phyloP scores from a whole-genome alignment of 2,797 vertebrate genomes.

The Tauraco hartlaubi region DNA sequence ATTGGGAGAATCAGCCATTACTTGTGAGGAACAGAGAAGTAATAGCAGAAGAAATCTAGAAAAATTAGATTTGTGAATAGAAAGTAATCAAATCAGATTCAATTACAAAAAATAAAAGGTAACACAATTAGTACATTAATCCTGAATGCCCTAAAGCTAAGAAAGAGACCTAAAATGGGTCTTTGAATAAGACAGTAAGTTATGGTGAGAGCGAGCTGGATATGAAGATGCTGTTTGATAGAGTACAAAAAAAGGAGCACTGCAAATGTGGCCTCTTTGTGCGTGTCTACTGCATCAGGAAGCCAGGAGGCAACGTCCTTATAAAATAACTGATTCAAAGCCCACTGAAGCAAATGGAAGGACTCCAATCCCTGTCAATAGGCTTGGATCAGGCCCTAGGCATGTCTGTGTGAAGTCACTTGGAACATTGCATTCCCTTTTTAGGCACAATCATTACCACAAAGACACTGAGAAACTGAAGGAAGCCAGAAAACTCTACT shows the following conservation, averaged over 20 bases:
- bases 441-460: slow-evolving; percentile 62
- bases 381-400: slow-evolving; percentile 68
- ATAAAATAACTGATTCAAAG: slow-evolving; percentile 65
- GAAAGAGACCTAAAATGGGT: neutral
- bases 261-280: slow-evolving; percentile 53
- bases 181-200: neutral
- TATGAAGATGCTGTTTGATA: neutral
- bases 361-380: slow-evolving; percentile 63
- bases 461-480: slow-evolving; percentile 58
- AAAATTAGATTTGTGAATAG: neutral
- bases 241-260: neutral
- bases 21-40: neutral
- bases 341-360: slow-evolving; percentile 65
- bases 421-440: slow-evolving; percentile 71
- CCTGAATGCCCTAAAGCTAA: neutral
- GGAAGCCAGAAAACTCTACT: slow-evolving; percentile 61
- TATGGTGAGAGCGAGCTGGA: neutral
- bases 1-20: neutral
- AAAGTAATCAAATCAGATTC: neutral
- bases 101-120: neutral
- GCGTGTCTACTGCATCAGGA: neutral
- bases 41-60: neutral
- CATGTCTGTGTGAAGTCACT: slow-evolving; percentile 71
- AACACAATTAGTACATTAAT: neutral
- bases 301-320: slow-evolving; percentile 64